Evolutionary conservation across 2,113 vertebrate species (phyloP), one percentile per base, ranked within the genome.

Genomic region (Elaphurus davidianus): DNA sequence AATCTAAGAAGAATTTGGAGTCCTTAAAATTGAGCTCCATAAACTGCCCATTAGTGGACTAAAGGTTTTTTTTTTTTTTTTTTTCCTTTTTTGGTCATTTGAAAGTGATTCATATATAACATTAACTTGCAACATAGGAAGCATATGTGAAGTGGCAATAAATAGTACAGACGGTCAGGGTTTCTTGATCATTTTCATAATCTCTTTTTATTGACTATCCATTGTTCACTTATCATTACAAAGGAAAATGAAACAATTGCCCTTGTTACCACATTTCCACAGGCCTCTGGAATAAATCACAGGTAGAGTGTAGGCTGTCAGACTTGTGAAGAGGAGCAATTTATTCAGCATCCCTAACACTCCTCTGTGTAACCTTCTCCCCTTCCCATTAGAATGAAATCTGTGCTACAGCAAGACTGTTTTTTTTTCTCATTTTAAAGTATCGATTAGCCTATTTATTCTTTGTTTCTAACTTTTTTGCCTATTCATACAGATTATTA

Each of bases 401-500:
- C 50, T 55, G 1, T 36, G 15, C 71, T 64, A 30, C 9, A 79
- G 43, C 57, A 79, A 78, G 59, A 57, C 36, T 50, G 2, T 43
- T 83, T 36, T 3, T 57, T 60, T 64, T 74, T 87, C 55, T 17
- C 16, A n/a, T 45, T 92, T 79, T 88, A 76, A 86, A 96, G 57
- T 57, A 27, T 28, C 33, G 2, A 57, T 91, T 96, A 87, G 40
- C 30, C 50, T 87, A 57, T 59, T 86, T 84, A 57, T 64, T 89
- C 14, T 92, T 82, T 78, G 62, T 96, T 96, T 93, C 87, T 76
- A 64, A 74, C 36, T 95, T 93, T 85, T 55, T 90, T 93, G 27
- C 19, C 33, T 97, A 23, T 64, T 84, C 23, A 81, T 71, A 94
- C 5, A 87, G 90, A 89, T 62, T 74, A 94, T 92, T 85, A 47